A percentile compares a stretch with the other conserved stretches of the same genome.
Evolutionary conservation across 2,797 vertebrate genomes (phyloP).

Genomic region (Sebastes oblongus): DNA sequence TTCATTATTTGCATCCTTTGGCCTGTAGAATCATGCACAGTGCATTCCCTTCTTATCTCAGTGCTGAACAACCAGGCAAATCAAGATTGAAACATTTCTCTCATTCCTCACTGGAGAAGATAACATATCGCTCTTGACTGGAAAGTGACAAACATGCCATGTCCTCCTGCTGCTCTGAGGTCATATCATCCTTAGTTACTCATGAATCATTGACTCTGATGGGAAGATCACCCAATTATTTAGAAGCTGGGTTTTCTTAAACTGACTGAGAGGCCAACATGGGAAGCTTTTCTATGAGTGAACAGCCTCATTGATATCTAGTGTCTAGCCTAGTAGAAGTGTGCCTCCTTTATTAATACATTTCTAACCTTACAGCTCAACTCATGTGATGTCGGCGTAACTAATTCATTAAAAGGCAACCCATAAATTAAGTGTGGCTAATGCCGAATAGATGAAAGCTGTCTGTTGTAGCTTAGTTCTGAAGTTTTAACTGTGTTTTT

Average conservation of each 20-base stretch:
- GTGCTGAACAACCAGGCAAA: background rate
- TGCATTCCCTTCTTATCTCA: constrained; percentile 35
- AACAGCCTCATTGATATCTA: background rate
- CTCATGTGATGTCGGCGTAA: background rate
- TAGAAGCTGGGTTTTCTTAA: background rate
- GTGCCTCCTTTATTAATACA: background rate
- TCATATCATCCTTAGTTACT: background rate
- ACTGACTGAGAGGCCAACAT: background rate
- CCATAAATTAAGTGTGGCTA: background rate
- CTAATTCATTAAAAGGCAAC: background rate
- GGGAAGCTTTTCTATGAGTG: background rate
- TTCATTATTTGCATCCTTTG: background rate
- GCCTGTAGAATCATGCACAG: constrained; percentile 18
- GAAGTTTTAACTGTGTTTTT: background rate
- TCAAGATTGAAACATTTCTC: background rate
- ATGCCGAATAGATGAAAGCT: background rate
- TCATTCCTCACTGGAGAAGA: constrained; percentile 15
- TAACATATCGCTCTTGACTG: background rate
- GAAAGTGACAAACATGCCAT: background rate
- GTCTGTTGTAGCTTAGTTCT: background rate
- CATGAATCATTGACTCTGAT: background rate
- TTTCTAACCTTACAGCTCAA: constrained; percentile 5
- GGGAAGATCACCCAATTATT: background rate
- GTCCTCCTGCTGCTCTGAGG: background rate
- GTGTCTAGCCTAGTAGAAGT: background rate